Conservation (phyloP, 2,888 invertebrate species). For the Graphium colonna region DNA sequence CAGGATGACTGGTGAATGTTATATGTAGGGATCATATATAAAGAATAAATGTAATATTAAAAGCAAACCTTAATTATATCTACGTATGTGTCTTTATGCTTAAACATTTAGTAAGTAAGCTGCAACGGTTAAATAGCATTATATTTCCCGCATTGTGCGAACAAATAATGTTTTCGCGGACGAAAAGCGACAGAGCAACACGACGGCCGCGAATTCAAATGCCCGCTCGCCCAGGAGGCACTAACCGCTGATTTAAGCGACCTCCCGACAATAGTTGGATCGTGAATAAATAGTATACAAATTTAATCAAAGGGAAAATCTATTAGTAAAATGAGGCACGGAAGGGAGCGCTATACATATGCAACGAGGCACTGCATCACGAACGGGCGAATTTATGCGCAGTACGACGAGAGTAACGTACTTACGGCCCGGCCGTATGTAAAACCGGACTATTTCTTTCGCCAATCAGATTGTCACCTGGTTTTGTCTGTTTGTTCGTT, state of each 20-base stretch:
- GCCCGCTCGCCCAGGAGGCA: constrained; percentile 37
- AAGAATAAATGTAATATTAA: too few species aligned
- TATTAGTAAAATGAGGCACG: constrained; percentile 80
- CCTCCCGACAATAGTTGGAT: constrained; percentile 67
- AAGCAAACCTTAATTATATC: too few species aligned
- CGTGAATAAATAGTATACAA: constrained; percentile 78
- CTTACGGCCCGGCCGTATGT: constrained; percentile 73
- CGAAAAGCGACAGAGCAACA: constrained; percentile 31
- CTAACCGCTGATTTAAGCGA: constrained; percentile 62
- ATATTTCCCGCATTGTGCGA: constrained; percentile 16
- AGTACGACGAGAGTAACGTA: constrained; percentile 72
- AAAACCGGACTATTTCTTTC: constrained; percentile 73
- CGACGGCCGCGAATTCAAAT: constrained; percentile 35
- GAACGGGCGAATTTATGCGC: constrained; percentile 77
- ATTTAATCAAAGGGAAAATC: constrained; percentile 79
- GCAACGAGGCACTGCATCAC: constrained; percentile 79
- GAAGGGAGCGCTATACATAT: constrained; percentile 80
- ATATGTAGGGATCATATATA: too few species aligned
- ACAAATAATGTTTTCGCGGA: constrained; percentile 22
- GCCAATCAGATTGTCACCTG: constrained; percentile 68
- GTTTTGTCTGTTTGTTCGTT: constrained; percentile 42
- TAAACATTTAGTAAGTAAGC: too few species aligned
- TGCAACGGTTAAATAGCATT: too few species aligned
- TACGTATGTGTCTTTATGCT: too few species aligned
- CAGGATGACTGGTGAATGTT: too few species aligned